Evolutionary conservation across 2,797 vertebrate genomes (phyloP).

Genomic region (Centropyge bicolor): DNA sequence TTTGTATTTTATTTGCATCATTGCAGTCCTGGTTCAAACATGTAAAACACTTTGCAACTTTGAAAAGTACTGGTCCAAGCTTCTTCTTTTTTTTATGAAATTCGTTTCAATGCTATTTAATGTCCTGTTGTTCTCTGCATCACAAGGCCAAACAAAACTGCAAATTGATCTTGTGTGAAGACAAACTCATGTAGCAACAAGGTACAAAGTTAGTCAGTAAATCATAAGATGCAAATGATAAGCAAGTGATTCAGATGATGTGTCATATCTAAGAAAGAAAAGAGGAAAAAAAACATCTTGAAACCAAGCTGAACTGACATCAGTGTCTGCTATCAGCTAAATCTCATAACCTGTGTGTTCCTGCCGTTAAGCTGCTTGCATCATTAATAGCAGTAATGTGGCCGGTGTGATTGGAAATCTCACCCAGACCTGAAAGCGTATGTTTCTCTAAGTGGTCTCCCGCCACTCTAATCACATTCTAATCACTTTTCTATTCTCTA

Average conservation of each 20-base stretch:
- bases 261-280: neutral
- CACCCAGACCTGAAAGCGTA: conserved; percentile 71
- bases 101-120: neutral
- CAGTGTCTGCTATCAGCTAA: conserved; percentile 29
- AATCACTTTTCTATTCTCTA: conserved; percentile 77
- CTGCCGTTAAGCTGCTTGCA: conserved; percentile 62
- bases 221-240: neutral
- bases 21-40: neutral
- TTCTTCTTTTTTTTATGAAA: neutral
- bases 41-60: too few species aligned
- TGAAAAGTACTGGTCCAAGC: neutral
- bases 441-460: conserved; percentile 76
- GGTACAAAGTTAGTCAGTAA: too few species aligned
- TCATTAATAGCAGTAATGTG: conserved; percentile 65
- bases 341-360: conserved; percentile 46
- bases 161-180: neutral
- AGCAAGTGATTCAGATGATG: neutral
- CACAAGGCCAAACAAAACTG: neutral
- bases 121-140: neutral
- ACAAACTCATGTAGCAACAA: neutral
- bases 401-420: conserved; percentile 66
- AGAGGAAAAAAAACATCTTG: neutral
- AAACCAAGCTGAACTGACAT: conserved; percentile 14
- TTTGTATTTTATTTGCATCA: neutral
- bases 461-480: conserved; percentile 79